These are phyloP conservation scores for Phylloscopus trochiloides DNA, from an alignment of 2,113 vertebrate genomes.

Conservation along the genomic window DNA sequence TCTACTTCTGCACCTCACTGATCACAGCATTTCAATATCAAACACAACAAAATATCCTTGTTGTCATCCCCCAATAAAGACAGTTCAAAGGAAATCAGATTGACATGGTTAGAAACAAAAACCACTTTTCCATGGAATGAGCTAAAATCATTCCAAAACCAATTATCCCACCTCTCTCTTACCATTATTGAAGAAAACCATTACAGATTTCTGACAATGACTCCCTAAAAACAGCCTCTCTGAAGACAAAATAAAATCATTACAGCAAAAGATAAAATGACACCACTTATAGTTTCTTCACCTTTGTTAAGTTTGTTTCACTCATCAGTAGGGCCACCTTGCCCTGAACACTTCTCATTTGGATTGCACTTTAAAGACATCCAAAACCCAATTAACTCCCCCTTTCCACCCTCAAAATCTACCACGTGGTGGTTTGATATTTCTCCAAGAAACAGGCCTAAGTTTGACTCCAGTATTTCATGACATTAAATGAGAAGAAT, in stretches of 20 bases:
- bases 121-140: rapidly evolving
- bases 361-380: neutral
- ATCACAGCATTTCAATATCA: neutral
- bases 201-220: neutral
- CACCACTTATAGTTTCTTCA: neutral
- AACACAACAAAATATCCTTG: neutral
- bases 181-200: neutral
- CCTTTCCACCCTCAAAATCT: neutral
- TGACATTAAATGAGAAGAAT: neutral
- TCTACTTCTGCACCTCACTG: neutral
- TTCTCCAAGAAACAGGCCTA: neutral
- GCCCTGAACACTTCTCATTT: neutral
- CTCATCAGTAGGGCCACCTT: neutral
- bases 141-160: neutral
- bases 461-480: neutral
- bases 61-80: neutral
- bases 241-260: neutral
- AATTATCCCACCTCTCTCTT: neutral
- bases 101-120: neutral
- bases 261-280: neutral
- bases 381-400: neutral
- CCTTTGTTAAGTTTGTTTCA: neutral
- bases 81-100: neutral
- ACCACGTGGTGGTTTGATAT: neutral
- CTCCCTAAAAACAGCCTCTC: neutral